These are phyloP conservation scores for Troglohyphantes excavatus DNA, from an alignment of 2,888 invertebrate genomes.

Conservation along the genomic window DNA sequence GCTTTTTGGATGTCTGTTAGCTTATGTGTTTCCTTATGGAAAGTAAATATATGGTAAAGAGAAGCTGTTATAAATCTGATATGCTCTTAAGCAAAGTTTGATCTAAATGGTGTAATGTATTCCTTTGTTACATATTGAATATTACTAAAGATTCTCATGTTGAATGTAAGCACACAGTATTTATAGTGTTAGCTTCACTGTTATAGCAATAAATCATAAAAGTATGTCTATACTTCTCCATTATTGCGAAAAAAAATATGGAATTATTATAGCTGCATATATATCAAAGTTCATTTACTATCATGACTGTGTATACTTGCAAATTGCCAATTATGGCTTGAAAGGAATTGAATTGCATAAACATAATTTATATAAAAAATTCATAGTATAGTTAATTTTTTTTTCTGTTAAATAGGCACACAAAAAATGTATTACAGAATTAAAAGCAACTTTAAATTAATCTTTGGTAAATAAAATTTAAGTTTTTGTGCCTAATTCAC, in stretches of 20 bases:
- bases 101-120: conserved; percentile 72
- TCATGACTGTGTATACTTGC: not conserved
- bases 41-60: conserved; percentile 62
- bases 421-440: too few relatives aligned
- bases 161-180: conserved; percentile 76
- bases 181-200: conserved; percentile 77
- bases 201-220: conserved; percentile 77
- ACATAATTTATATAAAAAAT: too few relatives aligned
- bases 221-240: conserved; percentile 17
- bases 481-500: too few relatives aligned
- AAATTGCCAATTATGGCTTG: too few relatives aligned
- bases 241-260: not conserved
- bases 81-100: conserved; percentile 64
- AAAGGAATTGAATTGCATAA: too few relatives aligned
- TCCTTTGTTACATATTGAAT: conserved; percentile 51
- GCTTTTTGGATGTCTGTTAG: conserved; percentile 74
- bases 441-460: too few relatives aligned
- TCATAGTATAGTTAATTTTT: too few relatives aligned
- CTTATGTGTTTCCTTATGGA: conserved; percentile 64
- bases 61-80: conserved; percentile 59
- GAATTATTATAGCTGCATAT: not conserved
- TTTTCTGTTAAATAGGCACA: too few relatives aligned
- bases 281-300: not conserved
- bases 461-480: too few relatives aligned
- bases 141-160: conserved; percentile 74